These are phyloP conservation scores for Neopipo cinnamomea DNA, from an alignment of 2,113 vertebrate genomes.

Conservation along the genomic window DNA sequence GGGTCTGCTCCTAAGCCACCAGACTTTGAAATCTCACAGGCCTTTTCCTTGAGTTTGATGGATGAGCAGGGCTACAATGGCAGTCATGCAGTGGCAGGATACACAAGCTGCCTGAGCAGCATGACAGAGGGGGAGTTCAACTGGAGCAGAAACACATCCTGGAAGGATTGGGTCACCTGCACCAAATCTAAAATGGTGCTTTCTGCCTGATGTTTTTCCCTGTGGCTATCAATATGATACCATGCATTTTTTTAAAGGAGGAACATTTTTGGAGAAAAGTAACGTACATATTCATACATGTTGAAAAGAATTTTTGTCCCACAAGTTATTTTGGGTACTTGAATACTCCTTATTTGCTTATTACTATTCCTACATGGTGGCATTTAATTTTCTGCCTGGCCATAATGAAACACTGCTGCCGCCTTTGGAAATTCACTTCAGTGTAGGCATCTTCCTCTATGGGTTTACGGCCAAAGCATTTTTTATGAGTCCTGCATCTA, in stretches of 20 bases:
- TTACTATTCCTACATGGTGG: neutral
- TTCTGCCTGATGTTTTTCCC: neutral
- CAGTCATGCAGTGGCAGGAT: neutral
- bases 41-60: neutral
- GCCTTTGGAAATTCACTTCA: neutral
- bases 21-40: neutral
- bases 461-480: neutral
- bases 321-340: neutral
- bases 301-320: neutral
- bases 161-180: neutral
- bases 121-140: neutral
- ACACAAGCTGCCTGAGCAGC: neutral
- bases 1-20: neutral
- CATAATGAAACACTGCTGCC: neutral
- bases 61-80: neutral
- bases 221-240: neutral
- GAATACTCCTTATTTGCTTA: neutral
- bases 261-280: neutral
- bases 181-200: neutral
- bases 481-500: neutral
- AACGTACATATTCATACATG: neutral
- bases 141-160: neutral
- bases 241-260: neutral
- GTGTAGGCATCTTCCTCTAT: neutral
- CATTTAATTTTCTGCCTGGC: neutral